phyloP scores from a whole-genome alignment of 2,888 invertebrate genomes.

The Fragum sueziense region DNA sequence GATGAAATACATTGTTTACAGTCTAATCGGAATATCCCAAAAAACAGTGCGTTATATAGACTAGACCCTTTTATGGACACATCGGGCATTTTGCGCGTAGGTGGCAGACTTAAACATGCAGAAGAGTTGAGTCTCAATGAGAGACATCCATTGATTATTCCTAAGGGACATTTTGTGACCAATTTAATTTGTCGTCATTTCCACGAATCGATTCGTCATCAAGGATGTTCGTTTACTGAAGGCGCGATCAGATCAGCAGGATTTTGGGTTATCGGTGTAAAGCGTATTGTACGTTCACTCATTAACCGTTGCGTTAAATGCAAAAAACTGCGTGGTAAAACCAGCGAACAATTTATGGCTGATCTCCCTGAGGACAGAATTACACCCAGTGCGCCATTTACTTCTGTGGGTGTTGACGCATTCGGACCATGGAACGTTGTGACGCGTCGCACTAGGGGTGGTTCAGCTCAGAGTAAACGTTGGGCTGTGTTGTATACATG shows the following conservation, averaged over 20 bases:
- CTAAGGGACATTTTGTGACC: not conserved
- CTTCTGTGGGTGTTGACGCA: not conserved
- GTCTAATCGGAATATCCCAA: not conserved
- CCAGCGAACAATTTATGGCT: not conserved
- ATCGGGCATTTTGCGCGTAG: not conserved
- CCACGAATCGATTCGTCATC: not conserved
- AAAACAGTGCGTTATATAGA: not conserved
- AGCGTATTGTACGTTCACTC: not conserved
- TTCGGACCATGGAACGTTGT: too few relatives aligned
- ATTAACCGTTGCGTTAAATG: not conserved
- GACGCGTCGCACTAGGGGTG: too few relatives aligned
- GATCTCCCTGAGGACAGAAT: not conserved
- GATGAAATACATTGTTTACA: not conserved
- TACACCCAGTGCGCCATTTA: not conserved
- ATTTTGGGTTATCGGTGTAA: not conserved
- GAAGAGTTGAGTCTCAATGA: not conserved
- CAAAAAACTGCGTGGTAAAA: not conserved
- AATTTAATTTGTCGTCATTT: not conserved
- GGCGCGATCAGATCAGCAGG: not conserved
- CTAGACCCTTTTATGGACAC: not conserved
- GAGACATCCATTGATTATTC: not conserved
- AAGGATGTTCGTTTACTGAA: slow-evolving; percentile 21
- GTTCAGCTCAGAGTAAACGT: too few relatives aligned
- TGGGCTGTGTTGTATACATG: too few relatives aligned
- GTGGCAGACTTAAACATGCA: not conserved